Conservation (phyloP, 2,797 vertebrate genomes). For the Onychomys torridus region DNA sequence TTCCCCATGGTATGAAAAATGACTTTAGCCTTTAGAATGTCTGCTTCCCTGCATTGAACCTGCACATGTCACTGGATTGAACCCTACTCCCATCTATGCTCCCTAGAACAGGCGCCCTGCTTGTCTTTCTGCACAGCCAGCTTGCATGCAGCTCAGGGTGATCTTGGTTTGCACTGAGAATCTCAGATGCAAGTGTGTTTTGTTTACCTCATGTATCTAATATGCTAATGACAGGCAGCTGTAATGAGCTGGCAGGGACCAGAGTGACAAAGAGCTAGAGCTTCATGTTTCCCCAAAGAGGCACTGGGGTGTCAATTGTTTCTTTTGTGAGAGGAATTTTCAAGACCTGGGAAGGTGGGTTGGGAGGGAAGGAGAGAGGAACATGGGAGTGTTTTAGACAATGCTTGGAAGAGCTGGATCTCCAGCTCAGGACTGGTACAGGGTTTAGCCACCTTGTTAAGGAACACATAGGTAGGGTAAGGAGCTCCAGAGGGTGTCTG, state of each 20-base stretch:
- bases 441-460: background rate
- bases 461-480: background rate
- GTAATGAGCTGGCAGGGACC: conserved; percentile 70
- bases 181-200: conserved; percentile 46
- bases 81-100: background rate
- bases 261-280: conserved; percentile 69
- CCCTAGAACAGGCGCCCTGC: background rate
- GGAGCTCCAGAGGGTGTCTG: background rate
- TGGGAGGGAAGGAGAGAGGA: background rate
- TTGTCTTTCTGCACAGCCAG: background rate
- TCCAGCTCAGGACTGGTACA: background rate
- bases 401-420: background rate
- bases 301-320: conserved; percentile 36
- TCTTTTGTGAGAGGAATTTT: conserved; percentile 59
- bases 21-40: conserved; percentile 46
- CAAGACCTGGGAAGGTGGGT: background rate
- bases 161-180: background rate
- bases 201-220: conserved; percentile 75
- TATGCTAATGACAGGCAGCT: conserved; percentile 75
- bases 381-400: background rate
- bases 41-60: background rate
- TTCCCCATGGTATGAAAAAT: conserved; percentile 17
- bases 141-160: background rate
- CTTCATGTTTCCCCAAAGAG: conserved; percentile 71
- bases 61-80: background rate